Percentiles rank a stretch among this genome's conserved stretches.
These are phyloP conservation scores for Phalera bucephala DNA, from an alignment of 2,888 invertebrate species.

Conservation along the genomic window DNA sequence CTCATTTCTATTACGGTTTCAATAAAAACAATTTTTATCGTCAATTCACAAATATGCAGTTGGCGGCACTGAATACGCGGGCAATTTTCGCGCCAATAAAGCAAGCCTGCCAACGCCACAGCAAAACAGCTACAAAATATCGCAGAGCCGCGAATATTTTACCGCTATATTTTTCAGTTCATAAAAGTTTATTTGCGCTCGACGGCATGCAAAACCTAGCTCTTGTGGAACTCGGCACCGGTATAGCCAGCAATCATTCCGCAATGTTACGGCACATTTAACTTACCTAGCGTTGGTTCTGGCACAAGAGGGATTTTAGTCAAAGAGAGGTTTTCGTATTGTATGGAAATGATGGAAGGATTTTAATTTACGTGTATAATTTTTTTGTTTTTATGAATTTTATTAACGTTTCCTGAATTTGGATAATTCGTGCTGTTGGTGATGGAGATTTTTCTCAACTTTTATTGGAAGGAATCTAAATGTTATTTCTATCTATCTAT, in stretches of 20 bases:
- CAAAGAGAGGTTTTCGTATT: conserved; percentile 12
- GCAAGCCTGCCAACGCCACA: conserved; percentile 41
- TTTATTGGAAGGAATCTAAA: too few species aligned
- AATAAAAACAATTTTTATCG: conserved; percentile 27
- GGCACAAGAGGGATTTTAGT: conserved; percentile 13
- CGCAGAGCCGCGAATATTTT: conserved; percentile 25
- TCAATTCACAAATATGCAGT: conserved; percentile 38
- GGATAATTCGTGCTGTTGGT: not conserved
- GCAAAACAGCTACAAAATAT: conserved; percentile 39
- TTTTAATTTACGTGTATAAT: not conserved
- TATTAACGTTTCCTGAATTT: not conserved
- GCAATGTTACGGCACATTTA: conserved; percentile 33
- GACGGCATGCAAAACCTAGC: conserved; percentile 36
- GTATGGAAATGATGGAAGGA: conserved; percentile 6
- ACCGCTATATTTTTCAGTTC: conserved; percentile 42
- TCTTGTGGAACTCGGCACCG: conserved; percentile 28
- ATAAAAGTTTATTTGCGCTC: conserved; percentile 45
- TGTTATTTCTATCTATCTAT: too few species aligned
- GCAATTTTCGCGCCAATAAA: conserved; percentile 44
- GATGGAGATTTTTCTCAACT: too few species aligned
- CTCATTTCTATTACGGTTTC: too few species aligned
- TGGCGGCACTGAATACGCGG: conserved; percentile 27
- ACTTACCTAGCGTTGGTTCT: conserved; percentile 18
- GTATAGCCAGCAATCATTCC: conserved; percentile 25
- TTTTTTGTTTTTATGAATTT: not conserved